These are phyloP conservation scores for Pelobates fuscus DNA, from an alignment of 2,113 vertebrate genomes.

Conservation along the genomic window DNA sequence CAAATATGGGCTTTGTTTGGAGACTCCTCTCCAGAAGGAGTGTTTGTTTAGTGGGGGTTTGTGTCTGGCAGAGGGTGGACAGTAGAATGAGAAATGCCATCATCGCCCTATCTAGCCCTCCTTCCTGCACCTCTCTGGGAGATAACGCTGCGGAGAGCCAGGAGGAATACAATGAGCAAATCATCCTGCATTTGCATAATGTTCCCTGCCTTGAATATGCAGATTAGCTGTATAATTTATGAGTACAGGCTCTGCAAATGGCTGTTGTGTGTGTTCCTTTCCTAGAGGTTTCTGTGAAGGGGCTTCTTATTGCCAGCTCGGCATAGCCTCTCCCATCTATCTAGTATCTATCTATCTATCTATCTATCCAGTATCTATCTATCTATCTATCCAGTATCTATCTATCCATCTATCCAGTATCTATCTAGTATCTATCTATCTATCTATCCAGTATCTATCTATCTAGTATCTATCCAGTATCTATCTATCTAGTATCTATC, in stretches of 20 bases:
- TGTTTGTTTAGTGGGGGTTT: conserved; percentile 40
- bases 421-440: too few species aligned
- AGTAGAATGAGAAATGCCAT: conserved; percentile 34
- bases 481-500: too few species aligned
- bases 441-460: too few species aligned
- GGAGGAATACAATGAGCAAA: conserved; percentile 97
- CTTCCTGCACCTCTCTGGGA: conserved; percentile 61
- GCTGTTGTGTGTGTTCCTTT: conserved; percentile 84
- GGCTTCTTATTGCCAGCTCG: conserved; percentile 60
- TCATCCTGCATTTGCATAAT: conserved; percentile 91
- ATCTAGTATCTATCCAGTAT: too few species aligned
- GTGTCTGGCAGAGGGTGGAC: conserved; percentile 48
- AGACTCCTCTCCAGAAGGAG: conserved; percentile 22
- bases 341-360: too few species aligned
- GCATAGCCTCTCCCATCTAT: conserved; percentile 50
- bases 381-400: too few species aligned
- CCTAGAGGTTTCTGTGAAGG: conserved; percentile 58
- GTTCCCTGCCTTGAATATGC: conserved; percentile 92
- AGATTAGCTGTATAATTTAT: conserved; percentile 96
- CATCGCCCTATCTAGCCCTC: conserved; percentile 24
- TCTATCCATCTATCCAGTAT: too few species aligned
- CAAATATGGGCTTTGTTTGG: conserved; percentile 50
- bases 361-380: too few species aligned
- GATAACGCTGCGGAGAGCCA: conserved; percentile 85
- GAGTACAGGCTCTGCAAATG: conserved; percentile 84